Conservation (phyloP, 2,888 invertebrate genomes). For the Willowsia nigromaculata region DNA sequence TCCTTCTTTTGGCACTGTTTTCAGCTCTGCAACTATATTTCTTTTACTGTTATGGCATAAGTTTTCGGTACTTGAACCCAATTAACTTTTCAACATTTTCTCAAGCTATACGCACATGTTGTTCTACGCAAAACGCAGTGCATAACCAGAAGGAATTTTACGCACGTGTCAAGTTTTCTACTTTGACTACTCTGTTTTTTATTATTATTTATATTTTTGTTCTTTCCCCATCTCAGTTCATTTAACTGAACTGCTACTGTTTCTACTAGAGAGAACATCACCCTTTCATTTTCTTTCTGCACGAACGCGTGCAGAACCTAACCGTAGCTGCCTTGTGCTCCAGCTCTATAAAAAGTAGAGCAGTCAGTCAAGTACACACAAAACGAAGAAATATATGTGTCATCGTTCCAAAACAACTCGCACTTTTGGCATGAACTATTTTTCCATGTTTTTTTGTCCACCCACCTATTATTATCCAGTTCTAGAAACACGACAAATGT, state of each 20-base stretch:
- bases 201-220: not conserved
- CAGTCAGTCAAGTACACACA: constrained; percentile 31
- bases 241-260: not conserved
- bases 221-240: not conserved
- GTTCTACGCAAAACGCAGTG: not conserved
- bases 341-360: not conserved
- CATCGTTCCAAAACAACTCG: constrained; percentile 1
- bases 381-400: not conserved
- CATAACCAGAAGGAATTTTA: too few species aligned
- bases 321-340: not conserved
- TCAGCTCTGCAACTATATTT: not conserved
- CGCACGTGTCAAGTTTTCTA: not conserved
- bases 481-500: too few species aligned
- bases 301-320: not conserved
- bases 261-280: too few species aligned
- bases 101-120: not conserved
- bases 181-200: too few species aligned
- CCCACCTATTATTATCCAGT: constrained; percentile 3
- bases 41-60: not conserved
- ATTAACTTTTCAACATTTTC: not conserved
- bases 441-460: not conserved
- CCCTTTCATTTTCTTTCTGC: not conserved
- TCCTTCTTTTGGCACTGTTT: not conserved
- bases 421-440: not conserved
- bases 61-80: not conserved